Evolutionary conservation across 64 coral and sea anemone species (phyloP).

Genomic region (Hydrozoanthus tunicans): DNA sequence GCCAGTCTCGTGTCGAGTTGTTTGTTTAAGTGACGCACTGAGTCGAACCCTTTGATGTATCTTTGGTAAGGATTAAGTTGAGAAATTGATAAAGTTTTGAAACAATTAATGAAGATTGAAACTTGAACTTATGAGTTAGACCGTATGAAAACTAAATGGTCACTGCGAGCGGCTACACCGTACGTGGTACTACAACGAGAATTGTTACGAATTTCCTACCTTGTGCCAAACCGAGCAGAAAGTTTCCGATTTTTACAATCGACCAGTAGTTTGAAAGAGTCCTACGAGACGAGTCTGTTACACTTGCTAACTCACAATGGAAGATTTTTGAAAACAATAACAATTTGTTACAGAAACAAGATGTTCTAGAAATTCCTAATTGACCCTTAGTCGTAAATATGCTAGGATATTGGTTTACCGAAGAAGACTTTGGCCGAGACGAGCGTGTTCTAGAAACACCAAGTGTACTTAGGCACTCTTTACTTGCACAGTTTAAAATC

Average conservation of each 20-base stretch:
- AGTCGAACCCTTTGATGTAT: background rate
- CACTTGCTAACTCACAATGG: conserved; percentile 21
- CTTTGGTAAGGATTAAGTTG: background rate
- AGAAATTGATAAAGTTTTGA: background rate
- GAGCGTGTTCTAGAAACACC: conserved; percentile 26
- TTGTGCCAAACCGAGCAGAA: background rate
- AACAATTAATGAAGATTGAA: background rate
- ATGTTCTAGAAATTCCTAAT: conserved; percentile 48
- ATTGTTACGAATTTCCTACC: background rate
- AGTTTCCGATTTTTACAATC: background rate
- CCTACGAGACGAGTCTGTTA: conserved; percentile 11
- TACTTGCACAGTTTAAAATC: too few relatives aligned
- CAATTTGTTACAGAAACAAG: conserved; percentile 44
- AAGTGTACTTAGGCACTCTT: background rate
- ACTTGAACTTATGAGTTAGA: background rate
- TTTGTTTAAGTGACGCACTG: background rate
- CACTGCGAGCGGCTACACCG: background rate
- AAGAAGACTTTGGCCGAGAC: conserved; percentile 1
- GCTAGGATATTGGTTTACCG: conserved; percentile 28
- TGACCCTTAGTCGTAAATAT: conserved; percentile 7
- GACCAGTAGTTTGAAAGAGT: background rate
- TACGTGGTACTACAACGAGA: background rate
- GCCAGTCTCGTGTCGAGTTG: background rate
- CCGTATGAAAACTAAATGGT: background rate
- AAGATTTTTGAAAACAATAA: conserved; percentile 20